Base-by-base conservation (phyloP, 2,113 vertebrate species). In the Corydoras sp. region DNA sequence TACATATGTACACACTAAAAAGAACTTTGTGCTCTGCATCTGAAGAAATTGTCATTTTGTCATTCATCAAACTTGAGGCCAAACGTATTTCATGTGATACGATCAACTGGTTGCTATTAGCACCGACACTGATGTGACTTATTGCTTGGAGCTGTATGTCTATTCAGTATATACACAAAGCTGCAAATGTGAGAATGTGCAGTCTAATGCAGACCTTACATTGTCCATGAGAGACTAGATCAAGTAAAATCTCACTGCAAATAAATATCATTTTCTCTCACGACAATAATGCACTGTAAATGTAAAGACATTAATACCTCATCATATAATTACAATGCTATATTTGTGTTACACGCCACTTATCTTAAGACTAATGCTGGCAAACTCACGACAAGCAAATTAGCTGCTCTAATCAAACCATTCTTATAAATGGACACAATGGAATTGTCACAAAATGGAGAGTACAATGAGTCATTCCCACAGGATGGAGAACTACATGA, bases 401-500 rank as follows among this genome's bases (percentile, higher is more conserved):
- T 13, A 15, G 30, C 30, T 35, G 11, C 5, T 58, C 51, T 14
- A 10, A 12, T 58, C 54, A 32, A 67, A 31, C 11, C 15, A 15
- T 29, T 56, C 12, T n/a, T 63, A 15, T 61, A 68, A 55, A 61
- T 10, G 50, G 32, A 31, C 68, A 74, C 69, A 76, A 62, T 63
- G 49, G 58, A 63, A 35, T 50, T 62, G 64, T 64, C 32, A 67
- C 71, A 66, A 56, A 70, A 74, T 32, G 58, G 50, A 43, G 49
- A 70, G 15, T 35, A 18, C 10, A 11, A 56, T 65, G 62, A 65
- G 61, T 69, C 68, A 71, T 66, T 71, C 71, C 72, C 65, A 9
- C 65, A 68, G 58, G 72, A 68, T 56, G 72, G 62, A 73, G 48
- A 74, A 68, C 68, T 30, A 68, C 30, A 68, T 62, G n/a, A 76